These are phyloP conservation scores for Chrysina gloriosa DNA, from an alignment of 2,888 invertebrate species.

Conservation along the genomic window DNA sequence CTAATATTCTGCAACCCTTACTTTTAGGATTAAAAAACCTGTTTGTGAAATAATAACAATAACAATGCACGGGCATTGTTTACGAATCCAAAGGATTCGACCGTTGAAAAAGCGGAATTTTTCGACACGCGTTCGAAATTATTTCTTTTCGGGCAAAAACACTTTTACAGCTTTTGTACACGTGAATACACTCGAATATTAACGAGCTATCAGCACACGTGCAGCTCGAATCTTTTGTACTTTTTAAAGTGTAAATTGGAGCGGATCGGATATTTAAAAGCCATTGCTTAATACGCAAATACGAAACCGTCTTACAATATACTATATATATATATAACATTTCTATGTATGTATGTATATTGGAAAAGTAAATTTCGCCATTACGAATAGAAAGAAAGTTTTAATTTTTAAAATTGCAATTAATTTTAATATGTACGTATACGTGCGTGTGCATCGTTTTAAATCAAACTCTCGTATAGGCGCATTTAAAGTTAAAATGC, in stretches of 20 bases:
- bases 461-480: background rate
- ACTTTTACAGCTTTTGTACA: background rate
- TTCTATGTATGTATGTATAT: no score
- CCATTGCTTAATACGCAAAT: no score
- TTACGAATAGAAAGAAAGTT: no score
- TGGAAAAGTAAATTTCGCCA: no score
- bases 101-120: background rate
- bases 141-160: conserved; percentile 15
- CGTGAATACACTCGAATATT: background rate
- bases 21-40: conserved; percentile 50
- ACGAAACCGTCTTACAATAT: no score
- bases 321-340: no score
- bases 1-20: conserved; percentile 48
- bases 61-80: conserved; percentile 6
- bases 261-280: no score
- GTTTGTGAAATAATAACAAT: conserved; percentile 46
- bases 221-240: background rate
- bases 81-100: background rate
- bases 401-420: background rate
- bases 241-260: background rate
- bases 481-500: conserved; percentile 29
- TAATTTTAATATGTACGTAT: no score
- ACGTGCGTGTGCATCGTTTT: no score
- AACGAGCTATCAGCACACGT: conserved; percentile 9
- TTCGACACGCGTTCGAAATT: conserved; percentile 14